A percentile compares a stretch with the other conserved stretches of the same genome.
phyloP scores from a whole-genome alignment of 2,888 invertebrate genomes.

The Dendrolimus pini region DNA sequence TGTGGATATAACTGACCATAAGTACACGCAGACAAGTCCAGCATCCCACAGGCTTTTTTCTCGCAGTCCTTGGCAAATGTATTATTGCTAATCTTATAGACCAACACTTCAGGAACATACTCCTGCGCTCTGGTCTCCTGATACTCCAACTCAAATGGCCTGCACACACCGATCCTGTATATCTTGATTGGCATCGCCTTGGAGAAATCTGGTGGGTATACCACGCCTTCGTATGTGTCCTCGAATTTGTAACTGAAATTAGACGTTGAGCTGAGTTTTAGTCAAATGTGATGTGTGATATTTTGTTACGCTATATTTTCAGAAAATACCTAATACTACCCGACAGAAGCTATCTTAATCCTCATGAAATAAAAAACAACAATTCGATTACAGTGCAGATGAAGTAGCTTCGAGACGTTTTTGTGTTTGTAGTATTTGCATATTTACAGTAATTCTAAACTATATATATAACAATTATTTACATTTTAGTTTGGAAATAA shows the following conservation, averaged over 20 bases:
- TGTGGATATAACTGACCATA: constrained; percentile 69
- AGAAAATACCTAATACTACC: too few species aligned
- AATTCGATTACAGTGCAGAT: too few species aligned
- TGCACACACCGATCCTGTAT: constrained; percentile 86
- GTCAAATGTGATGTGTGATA: too few species aligned
- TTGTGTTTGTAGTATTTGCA: too few species aligned
- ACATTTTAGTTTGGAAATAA: too few species aligned
- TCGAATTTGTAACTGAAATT: constrained; percentile 51
- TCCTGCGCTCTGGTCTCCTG: constrained; percentile 25
- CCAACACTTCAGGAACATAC: constrained; percentile 75
- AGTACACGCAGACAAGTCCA: constrained; percentile 81
- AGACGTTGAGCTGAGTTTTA: background rate
- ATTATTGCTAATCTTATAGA: constrained; percentile 78
- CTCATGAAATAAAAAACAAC: too few species aligned
- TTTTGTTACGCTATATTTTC: too few species aligned
- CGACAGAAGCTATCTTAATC: too few species aligned
- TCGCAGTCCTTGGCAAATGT: constrained; percentile 79
- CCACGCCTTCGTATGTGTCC: constrained; percentile 83
- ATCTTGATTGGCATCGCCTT: constrained; percentile 73
- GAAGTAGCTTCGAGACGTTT: too few species aligned
- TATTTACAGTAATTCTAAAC: too few species aligned
- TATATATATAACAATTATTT: too few species aligned
- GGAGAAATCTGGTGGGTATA: constrained; percentile 80
- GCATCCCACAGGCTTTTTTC: constrained; percentile 75
- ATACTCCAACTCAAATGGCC: constrained; percentile 71